Evolutionary conservation across 2,888 invertebrate genomes (phyloP).

Genomic region (Himalopsyche anomala): DNA sequence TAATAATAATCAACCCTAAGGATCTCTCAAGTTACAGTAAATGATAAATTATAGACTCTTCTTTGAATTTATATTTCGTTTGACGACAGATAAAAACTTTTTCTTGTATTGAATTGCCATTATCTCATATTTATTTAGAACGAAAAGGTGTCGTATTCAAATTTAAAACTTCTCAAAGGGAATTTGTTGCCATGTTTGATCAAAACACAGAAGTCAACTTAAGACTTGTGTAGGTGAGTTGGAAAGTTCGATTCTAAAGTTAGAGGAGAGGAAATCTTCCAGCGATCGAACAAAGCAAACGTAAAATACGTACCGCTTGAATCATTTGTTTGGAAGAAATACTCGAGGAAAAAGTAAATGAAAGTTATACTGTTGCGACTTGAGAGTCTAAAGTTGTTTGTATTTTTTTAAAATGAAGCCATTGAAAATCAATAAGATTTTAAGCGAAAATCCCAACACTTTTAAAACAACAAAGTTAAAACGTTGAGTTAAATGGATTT

Average conservation of each 20-base stretch:
- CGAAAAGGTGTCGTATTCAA: neutral
- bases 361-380: neutral
- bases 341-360: neutral
- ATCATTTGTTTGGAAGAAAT: neutral
- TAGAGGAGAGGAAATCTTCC: neutral
- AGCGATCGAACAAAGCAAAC: neutral
- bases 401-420: neutral
- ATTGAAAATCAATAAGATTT: neutral
- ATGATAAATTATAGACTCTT: no score
- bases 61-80: no score
- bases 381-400: neutral
- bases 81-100: neutral
- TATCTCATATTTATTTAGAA: neutral
- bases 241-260: neutral
- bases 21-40: no score
- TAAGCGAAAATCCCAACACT: no score
- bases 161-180: neutral
- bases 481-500: no score
- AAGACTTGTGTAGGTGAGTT: neutral
- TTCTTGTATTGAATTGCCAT: neutral
- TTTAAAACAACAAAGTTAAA: no score
- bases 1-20: no score
- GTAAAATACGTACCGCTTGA: neutral
- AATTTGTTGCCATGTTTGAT: neutral
- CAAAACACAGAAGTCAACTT: neutral